Conservation (phyloP, 2,797 vertebrate genomes). For the Phataginus tetradactyla region DNA sequence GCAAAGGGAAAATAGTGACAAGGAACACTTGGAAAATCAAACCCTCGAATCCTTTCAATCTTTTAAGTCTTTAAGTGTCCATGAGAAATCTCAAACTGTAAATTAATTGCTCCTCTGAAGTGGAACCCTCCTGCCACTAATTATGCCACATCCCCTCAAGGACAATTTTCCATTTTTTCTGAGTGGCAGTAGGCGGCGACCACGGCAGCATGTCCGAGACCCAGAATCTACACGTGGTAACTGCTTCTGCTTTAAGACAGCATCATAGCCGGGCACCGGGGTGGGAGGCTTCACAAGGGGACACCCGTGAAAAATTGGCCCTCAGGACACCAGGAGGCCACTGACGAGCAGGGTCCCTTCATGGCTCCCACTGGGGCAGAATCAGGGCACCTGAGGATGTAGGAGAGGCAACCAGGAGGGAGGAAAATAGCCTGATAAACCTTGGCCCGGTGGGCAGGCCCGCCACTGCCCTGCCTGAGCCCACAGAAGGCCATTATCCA, state of each 20-base stretch:
- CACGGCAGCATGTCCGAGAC: not conserved
- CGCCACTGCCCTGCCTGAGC: accelerated
- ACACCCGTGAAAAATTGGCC: accelerated
- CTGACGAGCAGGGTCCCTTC: not conserved
- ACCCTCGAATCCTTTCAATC: not conserved
- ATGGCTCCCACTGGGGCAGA: not conserved
- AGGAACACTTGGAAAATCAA: not conserved
- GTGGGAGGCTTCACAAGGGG: too few species aligned
- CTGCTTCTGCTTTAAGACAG: too few species aligned
- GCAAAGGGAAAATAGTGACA: not conserved
- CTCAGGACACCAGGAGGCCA: accelerated
- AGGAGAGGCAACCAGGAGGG: too few species aligned
- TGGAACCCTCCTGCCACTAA: not conserved
- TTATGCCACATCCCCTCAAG: accelerated
- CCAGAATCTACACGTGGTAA: not conserved
- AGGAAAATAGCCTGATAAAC: accelerated
- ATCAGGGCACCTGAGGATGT: accelerated
- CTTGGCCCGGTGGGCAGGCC: accelerated
- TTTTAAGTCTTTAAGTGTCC: accelerated
- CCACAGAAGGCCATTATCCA: accelerated
- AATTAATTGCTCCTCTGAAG: not conserved
- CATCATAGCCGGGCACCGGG: accelerated
- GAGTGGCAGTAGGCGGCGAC: not conserved
- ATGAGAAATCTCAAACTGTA: not conserved
- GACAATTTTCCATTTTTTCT: not conserved